Conservation (phyloP, 2,888 invertebrate species). For the Plebejus melissa region DNA sequence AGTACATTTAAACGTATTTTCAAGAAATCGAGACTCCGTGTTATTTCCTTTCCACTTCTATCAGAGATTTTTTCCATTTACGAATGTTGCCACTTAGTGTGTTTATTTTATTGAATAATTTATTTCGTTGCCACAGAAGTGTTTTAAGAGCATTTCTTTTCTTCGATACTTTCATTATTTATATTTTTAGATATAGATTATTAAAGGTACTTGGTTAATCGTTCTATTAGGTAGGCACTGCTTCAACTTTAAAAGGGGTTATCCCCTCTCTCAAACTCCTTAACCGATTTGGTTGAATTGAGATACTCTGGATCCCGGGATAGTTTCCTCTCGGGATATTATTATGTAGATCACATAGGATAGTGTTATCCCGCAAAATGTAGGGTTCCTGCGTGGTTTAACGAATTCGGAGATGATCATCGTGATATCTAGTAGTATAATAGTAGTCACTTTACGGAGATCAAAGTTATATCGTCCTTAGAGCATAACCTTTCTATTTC, state of each 20-base stretch:
- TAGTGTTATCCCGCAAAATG: too few relatives aligned
- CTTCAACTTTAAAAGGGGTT: too few relatives aligned
- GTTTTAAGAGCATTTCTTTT: not conserved
- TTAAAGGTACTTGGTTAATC: too few relatives aligned
- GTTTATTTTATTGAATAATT: slow-evolving; percentile 25
- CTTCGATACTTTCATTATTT: not conserved
- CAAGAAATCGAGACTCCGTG: not conserved
- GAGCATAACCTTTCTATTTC: not conserved
- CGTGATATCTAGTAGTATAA: too few relatives aligned
- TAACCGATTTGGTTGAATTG: too few relatives aligned
- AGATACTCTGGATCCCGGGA: too few relatives aligned
- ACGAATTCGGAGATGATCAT: too few relatives aligned
- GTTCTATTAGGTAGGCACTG: too few relatives aligned
- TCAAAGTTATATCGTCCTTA: not conserved
- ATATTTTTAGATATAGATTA: not conserved
- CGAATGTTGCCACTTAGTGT: slow-evolving; percentile 13
- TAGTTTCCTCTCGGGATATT: too few relatives aligned
- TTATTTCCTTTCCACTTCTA: not conserved
- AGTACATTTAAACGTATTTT: slow-evolving; percentile 23
- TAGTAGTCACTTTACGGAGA: not conserved
- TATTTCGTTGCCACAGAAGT: not conserved
- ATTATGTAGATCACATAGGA: too few relatives aligned
- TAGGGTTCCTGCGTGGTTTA: too few relatives aligned
- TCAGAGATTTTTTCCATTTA: slow-evolving; percentile 13
- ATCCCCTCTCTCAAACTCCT: too few relatives aligned